A percentile compares a stretch with the other conserved stretches of the same genome.
These are phyloP conservation scores for Bugulina stolonifera DNA, from an alignment of 2,888 invertebrate species.

Conservation along the genomic window DNA sequence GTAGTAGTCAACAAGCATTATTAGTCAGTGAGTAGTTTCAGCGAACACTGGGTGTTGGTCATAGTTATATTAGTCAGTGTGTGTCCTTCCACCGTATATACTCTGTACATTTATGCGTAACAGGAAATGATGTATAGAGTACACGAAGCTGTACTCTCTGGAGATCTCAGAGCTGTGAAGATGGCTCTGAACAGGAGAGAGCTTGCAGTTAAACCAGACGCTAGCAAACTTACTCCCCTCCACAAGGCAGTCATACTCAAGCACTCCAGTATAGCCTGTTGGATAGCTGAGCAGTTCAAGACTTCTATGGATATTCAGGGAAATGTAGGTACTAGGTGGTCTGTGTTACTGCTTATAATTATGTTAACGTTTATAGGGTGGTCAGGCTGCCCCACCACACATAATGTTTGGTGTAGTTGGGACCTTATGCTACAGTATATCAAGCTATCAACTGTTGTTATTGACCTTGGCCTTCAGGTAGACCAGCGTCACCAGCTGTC, in stretches of 20 bases:
- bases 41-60: too few relatives aligned
- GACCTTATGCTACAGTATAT: neutral
- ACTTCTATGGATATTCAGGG: neutral
- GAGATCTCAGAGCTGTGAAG: slow-evolving; percentile 32
- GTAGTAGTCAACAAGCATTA: too few relatives aligned
- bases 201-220: slow-evolving; percentile 34
- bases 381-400: neutral
- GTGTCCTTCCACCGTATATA: too few relatives aligned
- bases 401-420: neutral
- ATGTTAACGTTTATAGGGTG: neutral
- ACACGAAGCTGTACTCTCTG: slow-evolving; percentile 32
- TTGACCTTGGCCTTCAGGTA: neutral
- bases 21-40: too few relatives aligned
- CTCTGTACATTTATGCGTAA: too few relatives aligned
- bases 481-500: too few relatives aligned
- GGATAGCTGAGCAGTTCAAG: slow-evolving; percentile 33
- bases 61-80: too few relatives aligned
- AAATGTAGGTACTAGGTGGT: neutral
- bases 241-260: slow-evolving; percentile 38
- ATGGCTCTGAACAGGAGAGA: slow-evolving; percentile 34
- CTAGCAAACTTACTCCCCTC: slow-evolving; percentile 35
- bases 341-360: too few relatives aligned
- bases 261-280: slow-evolving; percentile 34
- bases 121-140: slow-evolving; percentile 17
- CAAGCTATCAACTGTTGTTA: neutral